Base-by-base conservation (phyloP, 1,140 invertebrate species). In the Pentalonia nigronervosa region DNA sequence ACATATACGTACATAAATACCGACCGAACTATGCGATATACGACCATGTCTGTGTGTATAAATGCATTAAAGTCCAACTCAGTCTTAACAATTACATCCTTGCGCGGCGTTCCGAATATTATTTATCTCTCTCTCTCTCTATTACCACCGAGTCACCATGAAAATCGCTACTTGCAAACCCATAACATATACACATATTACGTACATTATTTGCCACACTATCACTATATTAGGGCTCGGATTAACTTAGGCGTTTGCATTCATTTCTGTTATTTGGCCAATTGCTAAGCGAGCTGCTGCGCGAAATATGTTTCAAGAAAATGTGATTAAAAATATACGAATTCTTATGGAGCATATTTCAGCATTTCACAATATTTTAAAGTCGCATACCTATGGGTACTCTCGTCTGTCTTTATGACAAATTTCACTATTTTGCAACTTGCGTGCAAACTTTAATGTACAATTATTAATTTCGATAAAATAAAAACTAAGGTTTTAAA, bases 21-120 rank as follows among this genome's bases (percentile, higher is more conserved):
- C 86, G 86, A 48, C 86, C 86, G 86, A 87, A 45, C 45, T 87
- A 45, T 87, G 84, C 45, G 84, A 84, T 84, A 84, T 45, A 84
- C 84, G 41, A 86, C 84, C 25, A 25, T 86, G 36, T 84, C 83
- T 41, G 67, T 17, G 21, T 41, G 41, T 67, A 67, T 67, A 67
- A n/a, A 67, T 41, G 36, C 9, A 36, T 9, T 7, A 7, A 25
- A 23, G 83, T 41, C 23, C 41, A 30, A 36, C 83, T 25, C 83
- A 21, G 83, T 41, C 21, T 20, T n/a, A 21, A 36, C 81, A 36
- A 14, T 41, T 34, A 41, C 21, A 41, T 11, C 9, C 83, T 9
- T 41, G 41, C 41, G 83, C 3, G 4, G 67, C 23, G 36, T 45
- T 41, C 45, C 8, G n/a, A 30, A n/a, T 67, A 67, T 14, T 17